Conservation (phyloP, 2,888 invertebrate species). For the Rhogogaster chlorosoma region DNA sequence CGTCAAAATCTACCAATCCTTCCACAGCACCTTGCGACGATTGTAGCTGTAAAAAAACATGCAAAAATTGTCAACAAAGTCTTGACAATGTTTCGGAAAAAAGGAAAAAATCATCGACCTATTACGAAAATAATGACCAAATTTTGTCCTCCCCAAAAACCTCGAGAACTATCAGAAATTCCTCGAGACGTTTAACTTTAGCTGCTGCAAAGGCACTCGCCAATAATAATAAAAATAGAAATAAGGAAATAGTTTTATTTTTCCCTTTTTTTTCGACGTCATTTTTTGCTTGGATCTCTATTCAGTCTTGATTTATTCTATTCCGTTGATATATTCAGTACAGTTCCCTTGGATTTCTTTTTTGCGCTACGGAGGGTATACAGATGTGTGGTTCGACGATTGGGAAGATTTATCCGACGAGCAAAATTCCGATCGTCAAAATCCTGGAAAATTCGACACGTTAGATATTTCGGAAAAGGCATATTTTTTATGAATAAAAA, state of each 20-base stretch:
- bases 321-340: not conserved
- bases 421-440: not conserved
- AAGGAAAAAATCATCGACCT: not conserved
- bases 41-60: not conserved
- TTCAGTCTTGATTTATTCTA: not conserved
- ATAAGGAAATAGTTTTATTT: not conserved
- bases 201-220: constrained; percentile 18
- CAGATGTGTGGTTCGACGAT: constrained; percentile 38
- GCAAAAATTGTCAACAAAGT: constrained; percentile 6
- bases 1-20: not conserved
- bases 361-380: constrained; percentile 19
- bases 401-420: not conserved
- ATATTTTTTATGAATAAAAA: not conserved
- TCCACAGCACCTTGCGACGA: not conserved
- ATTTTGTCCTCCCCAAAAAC: not conserved
- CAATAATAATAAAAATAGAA: not conserved
- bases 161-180: not conserved
- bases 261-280: not conserved
- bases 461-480: constrained; percentile 3
- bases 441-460: not conserved
- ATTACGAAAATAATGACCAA: not conserved
- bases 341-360: constrained; percentile 42
- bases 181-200: not conserved
- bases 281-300: not conserved
- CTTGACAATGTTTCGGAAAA: not conserved